Evolutionary conservation across 2,113 vertebrate species (phyloP), one percentile per base, ranked within the genome.

Genomic region (Percopsis transmontana): DNA sequence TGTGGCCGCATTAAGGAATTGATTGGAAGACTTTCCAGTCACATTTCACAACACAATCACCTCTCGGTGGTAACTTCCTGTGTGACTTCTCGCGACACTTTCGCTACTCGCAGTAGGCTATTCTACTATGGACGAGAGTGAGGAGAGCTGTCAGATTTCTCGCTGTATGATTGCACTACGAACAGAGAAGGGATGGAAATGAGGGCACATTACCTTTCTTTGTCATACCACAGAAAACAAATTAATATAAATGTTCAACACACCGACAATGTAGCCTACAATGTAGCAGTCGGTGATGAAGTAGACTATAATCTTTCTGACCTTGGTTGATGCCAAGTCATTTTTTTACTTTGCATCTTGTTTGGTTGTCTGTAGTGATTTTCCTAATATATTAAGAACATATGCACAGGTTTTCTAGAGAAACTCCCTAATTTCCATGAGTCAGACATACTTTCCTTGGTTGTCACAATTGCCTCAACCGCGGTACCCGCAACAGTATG

Each of bases 291-390:
- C 4, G 21, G 1, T 42, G 15, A 5, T 3, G 0, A 24, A 14
- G 19, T 3, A 45, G 21, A 15, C 1, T 16, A 19, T 44, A 69
- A 8, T 51, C 41, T 73, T 47, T 62, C 16, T 65, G 66, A 61
- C 58, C 53, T 80, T 75, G 64, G 42, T 2, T 68, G 48, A 78
- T 70, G 69, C 39, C 51, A 40, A 68, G 60, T 27, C 16, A 44
- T 52, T 80, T 76, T 51, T 66, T 63, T 88, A 84, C 56, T 86
- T 88, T 92, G 91, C 92, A 92, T 93, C 88, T 90, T 86, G 80
- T 91, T 91, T 92, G 89, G 80, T 86, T 90, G 81, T 72, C 77
- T 76, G 16, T n/a, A 62, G 44, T 71, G 61, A 92, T 93, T 93
- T 93, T 69, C 90, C 87, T 93, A 93, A 89, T 85, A 57, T 85